Percentiles rank a stretch among this genome's conserved stretches.
Conservation (phyloP, 2,888 invertebrate genomes). For the Exephanes ischioxanthus region DNA sequence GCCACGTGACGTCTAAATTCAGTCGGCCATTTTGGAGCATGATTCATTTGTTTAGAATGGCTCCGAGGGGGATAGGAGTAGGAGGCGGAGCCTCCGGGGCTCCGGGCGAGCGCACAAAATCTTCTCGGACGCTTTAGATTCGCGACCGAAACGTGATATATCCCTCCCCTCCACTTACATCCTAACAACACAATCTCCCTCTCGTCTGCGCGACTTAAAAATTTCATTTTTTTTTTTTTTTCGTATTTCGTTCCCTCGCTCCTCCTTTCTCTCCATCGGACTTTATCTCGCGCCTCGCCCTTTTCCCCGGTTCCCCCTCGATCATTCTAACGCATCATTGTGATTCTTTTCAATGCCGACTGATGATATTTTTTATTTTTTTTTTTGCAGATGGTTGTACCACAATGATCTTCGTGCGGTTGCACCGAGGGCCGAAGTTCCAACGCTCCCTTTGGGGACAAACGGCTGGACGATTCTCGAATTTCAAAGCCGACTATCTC, state of each 20-base stretch:
- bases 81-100: constrained; percentile 83
- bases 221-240: constrained; percentile 17
- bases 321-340: not conserved
- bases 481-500: not conserved
- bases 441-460: not conserved
- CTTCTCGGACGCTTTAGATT: constrained; percentile 78
- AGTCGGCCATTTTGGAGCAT: constrained; percentile 85
- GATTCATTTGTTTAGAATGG: constrained; percentile 85
- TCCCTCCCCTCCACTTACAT: constrained; percentile 40
- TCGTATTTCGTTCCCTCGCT: constrained; percentile 2
- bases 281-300: constrained; percentile 6
- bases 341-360: not conserved
- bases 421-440: not conserved
- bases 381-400: not conserved
- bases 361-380: not conserved
- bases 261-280: constrained; percentile 43
- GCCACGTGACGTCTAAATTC: constrained; percentile 85
- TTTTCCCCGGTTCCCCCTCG: not conserved
- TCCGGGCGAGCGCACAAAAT: constrained; percentile 78
- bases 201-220: constrained; percentile 5
- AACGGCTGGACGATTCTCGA: not conserved
- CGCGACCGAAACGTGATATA: constrained; percentile 74
- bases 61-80: constrained; percentile 82
- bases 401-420: not conserved
- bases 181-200: not conserved